Evolutionary conservation across 2,888 invertebrate species (phyloP), one percentile per base, ranked within the genome.

Genomic region (Villa cingulata): DNA sequence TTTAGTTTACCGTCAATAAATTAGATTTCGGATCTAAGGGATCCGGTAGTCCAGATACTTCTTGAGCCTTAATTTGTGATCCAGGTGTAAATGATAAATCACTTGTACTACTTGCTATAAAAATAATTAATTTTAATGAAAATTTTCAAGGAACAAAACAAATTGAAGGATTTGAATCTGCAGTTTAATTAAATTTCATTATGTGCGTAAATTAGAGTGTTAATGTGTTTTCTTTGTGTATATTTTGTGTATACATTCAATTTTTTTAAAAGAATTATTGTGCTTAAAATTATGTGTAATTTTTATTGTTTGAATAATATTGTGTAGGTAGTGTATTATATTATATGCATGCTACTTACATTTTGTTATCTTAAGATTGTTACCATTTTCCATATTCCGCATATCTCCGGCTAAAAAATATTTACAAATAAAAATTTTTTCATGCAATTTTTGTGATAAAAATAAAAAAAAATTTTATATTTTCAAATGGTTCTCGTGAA

Each of bases 31-130:
- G 59, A 50, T 70, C 67, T n/a, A 62, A 53, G 4, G 76, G 75
- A 63, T 79, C 75, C 17, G 74, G 72, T 2, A 74, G 68, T 1
- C 67, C 69, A 29, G 70, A 68, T 9, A 73, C 69, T 52, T 70
- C 71, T 23, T 71, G 67, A 0, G 67, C 61, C 57, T 79, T 72
- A 37, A 74, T 72, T 52, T 62, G 62, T 32, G 59, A 59, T 47
- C 60, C 56, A 0, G 83, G 80, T 23, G 82, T 80, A 51, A 79
- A 73, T 1, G 85, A 85, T 54, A 83, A 69, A 59, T 86, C 86
- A 48, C 86, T 86, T 52, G 77, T 72, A 62, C 86, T 86, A 64
- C 86, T 86, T 1, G 83, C 86, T 86, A 60, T 14, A 36, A 36
- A 36, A 7, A 14, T 16, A 36, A n/a, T n/a, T n/a, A n/a, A n/a